Evolutionary conservation across 37 sponge, comb jelly and placozoan species (phyloP).

Genomic region (Agelas oroides): DNA sequence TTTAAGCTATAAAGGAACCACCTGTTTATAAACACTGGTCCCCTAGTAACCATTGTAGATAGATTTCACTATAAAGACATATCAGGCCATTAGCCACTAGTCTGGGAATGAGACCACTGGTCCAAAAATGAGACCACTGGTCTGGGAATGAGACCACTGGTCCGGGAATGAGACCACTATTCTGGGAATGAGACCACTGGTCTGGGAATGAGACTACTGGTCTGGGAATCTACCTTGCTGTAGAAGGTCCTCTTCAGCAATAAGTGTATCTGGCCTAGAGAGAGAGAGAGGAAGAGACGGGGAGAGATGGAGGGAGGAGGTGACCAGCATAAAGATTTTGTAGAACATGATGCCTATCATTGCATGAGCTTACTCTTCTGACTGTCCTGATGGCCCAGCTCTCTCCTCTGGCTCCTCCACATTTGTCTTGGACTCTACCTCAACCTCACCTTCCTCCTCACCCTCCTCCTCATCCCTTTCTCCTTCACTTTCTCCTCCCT

Average conservation of each 20-base stretch:
- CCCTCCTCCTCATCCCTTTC: not conserved
- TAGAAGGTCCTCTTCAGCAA: constrained; percentile 78
- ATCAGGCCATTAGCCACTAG: too few relatives aligned
- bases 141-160: too few relatives aligned
- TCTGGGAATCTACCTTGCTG: constrained; percentile 71
- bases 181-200: too few relatives aligned
- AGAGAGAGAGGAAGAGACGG: not conserved
- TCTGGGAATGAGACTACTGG: too few relatives aligned
- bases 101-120: too few relatives aligned
- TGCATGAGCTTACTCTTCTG: constrained; percentile 11
- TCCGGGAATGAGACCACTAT: too few relatives aligned
- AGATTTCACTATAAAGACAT: too few relatives aligned
- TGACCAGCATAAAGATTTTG: not conserved
- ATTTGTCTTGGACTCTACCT: not conserved
- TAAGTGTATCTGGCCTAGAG: constrained; percentile 42
- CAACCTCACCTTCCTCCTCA: not conserved
- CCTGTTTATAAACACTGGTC: too few relatives aligned
- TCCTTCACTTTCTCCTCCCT: not conserved
- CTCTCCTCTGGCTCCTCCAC: constrained; percentile 1
- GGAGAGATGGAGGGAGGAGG: not conserved
- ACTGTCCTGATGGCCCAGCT: not conserved
- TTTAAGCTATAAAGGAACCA: too few relatives aligned
- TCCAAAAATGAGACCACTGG: too few relatives aligned
- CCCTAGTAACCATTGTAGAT: too few relatives aligned
- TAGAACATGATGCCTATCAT: not conserved